A percentile compares a stretch with the other conserved stretches of the same genome.
Conservation (phyloP, 2,113 vertebrate species). For the Candoia aspera region DNA sequence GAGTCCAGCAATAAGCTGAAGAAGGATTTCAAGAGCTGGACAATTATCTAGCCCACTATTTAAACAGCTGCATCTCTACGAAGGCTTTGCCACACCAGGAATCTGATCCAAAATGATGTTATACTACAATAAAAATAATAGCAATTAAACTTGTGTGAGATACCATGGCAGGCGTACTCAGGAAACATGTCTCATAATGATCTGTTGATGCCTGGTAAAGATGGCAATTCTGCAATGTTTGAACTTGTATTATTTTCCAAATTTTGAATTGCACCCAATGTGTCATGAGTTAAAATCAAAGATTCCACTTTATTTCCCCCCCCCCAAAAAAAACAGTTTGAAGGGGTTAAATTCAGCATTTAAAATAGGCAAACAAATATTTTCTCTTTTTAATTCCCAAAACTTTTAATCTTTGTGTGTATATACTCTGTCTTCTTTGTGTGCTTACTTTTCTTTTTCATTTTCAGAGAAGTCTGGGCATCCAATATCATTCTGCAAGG, state of each 20-base stretch:
- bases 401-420: background rate
- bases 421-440: background rate
- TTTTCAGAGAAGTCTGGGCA: conserved; percentile 2
- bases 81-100: background rate
- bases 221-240: background rate
- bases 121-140: background rate
- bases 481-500: background rate
- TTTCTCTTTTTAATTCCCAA: background rate
- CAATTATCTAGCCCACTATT: conserved; percentile 24
- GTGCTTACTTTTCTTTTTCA: background rate
- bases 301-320: background rate
- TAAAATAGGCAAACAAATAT: background rate
- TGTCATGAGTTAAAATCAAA: background rate
- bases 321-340: too few species aligned
- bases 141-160: background rate
- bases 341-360: background rate
- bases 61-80: conserved; percentile 19
- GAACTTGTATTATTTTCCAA: background rate
- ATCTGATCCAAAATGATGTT: background rate
- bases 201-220: background rate
- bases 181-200: background rate
- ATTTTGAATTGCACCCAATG: background rate
- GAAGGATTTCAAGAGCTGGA: background rate
- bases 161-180: background rate
- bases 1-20: background rate